A percentile compares a stretch with the other conserved stretches of the same genome.
Conservation (phyloP, 2,888 invertebrate species). For the Cephus pulcher region DNA sequence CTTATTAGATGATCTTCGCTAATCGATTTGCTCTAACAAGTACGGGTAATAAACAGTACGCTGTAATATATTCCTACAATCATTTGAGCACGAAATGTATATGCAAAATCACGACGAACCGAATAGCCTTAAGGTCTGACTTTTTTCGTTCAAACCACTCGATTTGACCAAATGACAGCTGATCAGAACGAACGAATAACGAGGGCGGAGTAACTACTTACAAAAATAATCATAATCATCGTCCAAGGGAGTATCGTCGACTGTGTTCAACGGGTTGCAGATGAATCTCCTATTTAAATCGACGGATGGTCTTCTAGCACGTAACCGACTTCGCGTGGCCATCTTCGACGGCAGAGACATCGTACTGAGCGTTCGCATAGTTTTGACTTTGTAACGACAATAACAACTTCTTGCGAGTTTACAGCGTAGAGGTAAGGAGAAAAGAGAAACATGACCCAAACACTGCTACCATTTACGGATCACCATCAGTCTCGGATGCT, state of each 20-base stretch:
- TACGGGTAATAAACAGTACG: not conserved
- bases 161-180: not conserved
- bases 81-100: not conserved
- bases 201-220: not conserved
- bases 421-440: not conserved
- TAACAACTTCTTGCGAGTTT: not conserved
- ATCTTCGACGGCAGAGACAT: constrained; percentile 9
- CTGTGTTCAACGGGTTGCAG: not conserved
- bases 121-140: not conserved
- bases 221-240: constrained; percentile 2
- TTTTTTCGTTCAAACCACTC: not conserved
- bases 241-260: not conserved
- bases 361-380: not conserved
- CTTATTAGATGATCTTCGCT: constrained; percentile 40
- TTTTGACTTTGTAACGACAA: not conserved
- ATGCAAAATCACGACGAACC: not conserved
- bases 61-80: not conserved
- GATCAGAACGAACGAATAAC: not conserved
- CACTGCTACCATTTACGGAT: not conserved
- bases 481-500: not conserved
- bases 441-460: not conserved
- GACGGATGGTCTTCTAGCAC: not conserved
- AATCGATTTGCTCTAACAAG: constrained; percentile 39
- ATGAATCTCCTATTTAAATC: constrained; percentile 5
- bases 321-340: constrained; percentile 16